Base-by-base conservation (phyloP, 1,140 invertebrate genomes). In the Aphaenogaster ashmeadi region DNA sequence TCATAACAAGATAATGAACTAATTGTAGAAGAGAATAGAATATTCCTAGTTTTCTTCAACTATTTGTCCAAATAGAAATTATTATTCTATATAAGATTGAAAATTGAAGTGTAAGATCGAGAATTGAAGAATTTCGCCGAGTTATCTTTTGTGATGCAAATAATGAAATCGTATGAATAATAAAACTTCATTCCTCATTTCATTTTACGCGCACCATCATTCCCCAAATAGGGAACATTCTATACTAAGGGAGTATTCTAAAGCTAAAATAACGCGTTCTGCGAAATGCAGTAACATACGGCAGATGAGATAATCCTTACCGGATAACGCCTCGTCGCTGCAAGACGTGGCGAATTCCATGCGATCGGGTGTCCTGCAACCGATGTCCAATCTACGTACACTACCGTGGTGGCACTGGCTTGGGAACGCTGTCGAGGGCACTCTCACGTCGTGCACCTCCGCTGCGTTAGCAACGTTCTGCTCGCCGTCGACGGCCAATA, bases 261-360 rank as follows among this genome's bases (percentile, higher is more conserved):
- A n/a, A 33, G 33, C 18, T 36, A 13, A 18, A 36, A 38, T 41
- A 71, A 27, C 33, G 1, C 36, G 7, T 81, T 64, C 9, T 27
- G 1, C 3, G 67, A 44, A 33, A 27, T 41, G 41, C 56, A 47
- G 15, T 21, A 66, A 66, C 47, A 38, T 38, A 75, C n/a, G 18
- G 44, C 58, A 56, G 21, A 72, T 18, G 47, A 3, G 11, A 33
- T 33, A 71, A 62, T 87, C 91, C 91, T 94, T 88, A 95, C 94
- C 94, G 38, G 94, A 94, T 36, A 94, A 87, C 21, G 93, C 88
- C 36, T 95, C 94, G 81, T 95, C 93, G 77, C 89, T 93, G 90
- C 95, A 95, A 36, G 94, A 94, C 15, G 94, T 92, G 38, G 93
- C 90, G 56, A 95, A 94, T 86, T 95, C 94, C 94, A 95, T 95